Evolutionary conservation across 2,888 invertebrate species (phyloP).

Genomic region (Leptinotarsa juncta): DNA sequence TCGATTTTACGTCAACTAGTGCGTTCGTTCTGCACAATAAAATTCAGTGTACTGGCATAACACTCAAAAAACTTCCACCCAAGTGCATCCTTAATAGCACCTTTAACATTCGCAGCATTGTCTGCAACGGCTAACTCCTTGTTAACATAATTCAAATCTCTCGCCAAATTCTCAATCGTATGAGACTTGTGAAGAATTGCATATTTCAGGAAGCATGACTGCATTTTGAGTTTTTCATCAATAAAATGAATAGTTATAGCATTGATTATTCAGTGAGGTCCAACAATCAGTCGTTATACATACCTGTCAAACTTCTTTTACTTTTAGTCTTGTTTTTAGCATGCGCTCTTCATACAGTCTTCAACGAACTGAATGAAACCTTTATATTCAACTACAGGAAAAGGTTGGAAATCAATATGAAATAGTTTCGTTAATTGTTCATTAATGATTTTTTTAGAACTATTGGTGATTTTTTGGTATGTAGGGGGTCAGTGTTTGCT

Average conservation of each 20-base stretch:
- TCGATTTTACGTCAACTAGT: conserved; percentile 12
- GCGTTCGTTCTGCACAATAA: conserved; percentile 29
- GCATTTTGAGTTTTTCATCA: conserved; percentile 26
- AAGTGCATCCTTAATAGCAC: conserved; percentile 14
- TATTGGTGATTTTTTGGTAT: too few species aligned
- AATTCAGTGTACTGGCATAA: conserved; percentile 38
- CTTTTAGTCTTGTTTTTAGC: neutral
- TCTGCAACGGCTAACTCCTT: conserved; percentile 25
- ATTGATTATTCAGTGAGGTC: conserved; percentile 32
- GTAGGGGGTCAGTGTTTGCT: too few species aligned
- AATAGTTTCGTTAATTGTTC: too few species aligned
- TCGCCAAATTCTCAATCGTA: neutral
- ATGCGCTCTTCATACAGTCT: conserved; percentile 29
- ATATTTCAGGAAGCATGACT: conserved; percentile 28
- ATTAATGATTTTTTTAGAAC: too few species aligned
- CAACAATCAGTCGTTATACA: conserved; percentile 42
- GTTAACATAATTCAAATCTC: neutral
- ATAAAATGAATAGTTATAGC: conserved; percentile 37
- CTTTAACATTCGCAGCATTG: conserved; percentile 28
- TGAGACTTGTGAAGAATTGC: conserved; percentile 12
- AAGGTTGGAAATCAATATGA: too few species aligned
- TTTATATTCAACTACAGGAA: too few species aligned
- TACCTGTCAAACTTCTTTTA: conserved; percentile 19
- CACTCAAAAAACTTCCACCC: conserved; percentile 25
- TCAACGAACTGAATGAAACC: too few species aligned